Evolutionary conservation across 2,113 vertebrate species (phyloP).

Genomic region (Hystrix brachyura): DNA sequence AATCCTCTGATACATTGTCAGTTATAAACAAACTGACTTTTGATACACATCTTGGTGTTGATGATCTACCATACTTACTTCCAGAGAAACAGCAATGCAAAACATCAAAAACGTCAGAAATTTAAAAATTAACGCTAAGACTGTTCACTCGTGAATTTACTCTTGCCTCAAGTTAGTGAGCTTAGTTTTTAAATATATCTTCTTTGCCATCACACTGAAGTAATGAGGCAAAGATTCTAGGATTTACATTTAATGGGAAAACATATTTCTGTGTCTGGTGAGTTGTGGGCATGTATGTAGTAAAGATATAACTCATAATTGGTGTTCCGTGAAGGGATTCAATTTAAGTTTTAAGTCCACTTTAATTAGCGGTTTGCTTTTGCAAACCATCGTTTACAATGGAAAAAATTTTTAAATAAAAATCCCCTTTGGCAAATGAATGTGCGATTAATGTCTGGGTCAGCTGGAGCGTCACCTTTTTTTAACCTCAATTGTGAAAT

Average conservation of each 20-base stretch:
- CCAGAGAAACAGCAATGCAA: background rate
- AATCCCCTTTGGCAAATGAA: conserved; percentile 1
- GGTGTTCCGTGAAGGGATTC: conserved; percentile 63
- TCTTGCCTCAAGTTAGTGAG: background rate
- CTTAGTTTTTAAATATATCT: background rate
- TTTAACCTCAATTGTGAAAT: background rate
- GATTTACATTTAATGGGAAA: conserved; percentile 52
- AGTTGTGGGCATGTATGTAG: conserved; percentile 55
- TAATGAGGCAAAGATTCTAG: background rate
- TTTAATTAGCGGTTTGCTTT: conserved; percentile 57
- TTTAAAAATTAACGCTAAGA: background rate
- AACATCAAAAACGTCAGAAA: background rate
- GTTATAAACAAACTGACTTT: background rate
- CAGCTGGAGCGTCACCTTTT: conserved; percentile 6
- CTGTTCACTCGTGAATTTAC: background rate
- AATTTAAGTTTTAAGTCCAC: conserved; percentile 60
- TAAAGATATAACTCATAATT: conserved; percentile 67
- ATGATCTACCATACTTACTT: background rate
- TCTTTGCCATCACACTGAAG: conserved; percentile 42
- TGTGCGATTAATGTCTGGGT: conserved; percentile 18
- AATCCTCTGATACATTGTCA: background rate
- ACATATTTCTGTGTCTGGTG: background rate
- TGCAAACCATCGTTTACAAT: conserved; percentile 48
- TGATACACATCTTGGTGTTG: background rate
- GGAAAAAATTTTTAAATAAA: conserved; percentile 53